Percentiles rank a stretch among this genome's conserved stretches.
Evolutionary conservation across 1,140 invertebrate genomes (phyloP).

Genomic region (Arion vulgaris): DNA sequence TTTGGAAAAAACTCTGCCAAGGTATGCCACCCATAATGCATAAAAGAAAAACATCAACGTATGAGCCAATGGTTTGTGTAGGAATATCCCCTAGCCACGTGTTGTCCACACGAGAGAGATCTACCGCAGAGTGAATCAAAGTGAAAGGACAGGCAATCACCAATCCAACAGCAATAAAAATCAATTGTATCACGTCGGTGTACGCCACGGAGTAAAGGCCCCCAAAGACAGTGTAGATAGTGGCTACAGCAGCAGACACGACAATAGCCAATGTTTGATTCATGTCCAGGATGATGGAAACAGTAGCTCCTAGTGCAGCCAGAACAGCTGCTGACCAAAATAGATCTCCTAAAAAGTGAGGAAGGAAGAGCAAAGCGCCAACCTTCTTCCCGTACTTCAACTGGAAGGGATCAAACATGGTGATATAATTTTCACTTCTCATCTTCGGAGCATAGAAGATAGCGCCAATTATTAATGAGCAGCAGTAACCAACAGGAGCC

Average conservation of each 20-base stretch:
- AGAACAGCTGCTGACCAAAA: slow-evolving; percentile 62
- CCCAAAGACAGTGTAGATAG: slow-evolving; percentile 60
- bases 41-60: slow-evolving; percentile 89
- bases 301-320: slow-evolving; percentile 81
- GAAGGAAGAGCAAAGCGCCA: slow-evolving; percentile 55
- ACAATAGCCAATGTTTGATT: slow-evolving; percentile 77
- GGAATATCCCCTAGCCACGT: slow-evolving; percentile 88
- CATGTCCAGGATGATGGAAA: slow-evolving; percentile 95
- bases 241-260: slow-evolving; percentile 55
- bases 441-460: slow-evolving; percentile 57
- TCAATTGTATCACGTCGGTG: slow-evolving; percentile 62
- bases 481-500: slow-evolving; percentile 93
- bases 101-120: slow-evolving; percentile 80
- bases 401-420: slow-evolving; percentile 63
- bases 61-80: slow-evolving; percentile 82
- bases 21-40: slow-evolving; percentile 96
- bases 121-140: slow-evolving; percentile 87
- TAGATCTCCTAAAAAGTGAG: slow-evolving; percentile 56
- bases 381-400: slow-evolving; percentile 54
- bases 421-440: slow-evolving; percentile 51
- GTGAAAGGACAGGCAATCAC: slow-evolving; percentile 97
- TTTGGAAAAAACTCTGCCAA: slow-evolving; percentile 96
- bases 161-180: slow-evolving; percentile 56
- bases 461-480: slow-evolving; percentile 84
- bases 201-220: slow-evolving; percentile 63